Evolutionary conservation across 2,113 vertebrate species (phyloP), one percentile per base, ranked within the genome.

Genomic region (Pygoscelis adeliae): DNA sequence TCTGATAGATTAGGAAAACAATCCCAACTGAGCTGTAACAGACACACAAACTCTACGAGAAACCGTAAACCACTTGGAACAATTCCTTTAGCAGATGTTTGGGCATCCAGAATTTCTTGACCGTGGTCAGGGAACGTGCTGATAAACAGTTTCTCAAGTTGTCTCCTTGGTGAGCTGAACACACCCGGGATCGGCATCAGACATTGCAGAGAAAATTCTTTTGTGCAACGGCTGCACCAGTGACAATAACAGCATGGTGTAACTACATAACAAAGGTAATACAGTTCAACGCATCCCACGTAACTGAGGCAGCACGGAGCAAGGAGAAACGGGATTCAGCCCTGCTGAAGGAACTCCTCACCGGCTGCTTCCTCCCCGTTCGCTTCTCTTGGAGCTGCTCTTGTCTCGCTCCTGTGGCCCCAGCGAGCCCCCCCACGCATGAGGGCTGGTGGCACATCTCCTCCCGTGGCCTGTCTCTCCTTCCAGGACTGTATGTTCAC

Each of bases 211-310:
- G 38, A 50, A 72, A 53, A 30, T 36, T 18, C 2, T 21, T 92
- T 11, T 23, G 17, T 26, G 42, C 49, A 29, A n/a, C 1, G 1
- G 17, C 46, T n/a, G 26, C 40, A 22, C 25, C 55, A 26, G 40
- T 16, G 10, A 10, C 53, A 23, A 5, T 5, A 17, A 52, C 26
- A 49, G 12, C 0, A 1, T 0, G 40, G 18, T 23, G 6, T 1
- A 29, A 40, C 18, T 27, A 58, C 1, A 0, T 2, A 44, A 19
- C 13, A 42, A 34, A 36, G 44, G 36, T 6, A 30, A 4, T 1
- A 14, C 36, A 25, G 32, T 13, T 32, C 36, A 92, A 3, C 2
- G 2, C 26, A 7, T 11, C 44, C 56, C 22, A 18, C 0, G 0
- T 1, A n/a, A 32, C 29, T 69, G 56, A 78, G 73, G 65, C 34